phyloP scores from a whole-genome alignment of 2,888 invertebrate genomes.

The Pristionchus exspectatus region DNA sequence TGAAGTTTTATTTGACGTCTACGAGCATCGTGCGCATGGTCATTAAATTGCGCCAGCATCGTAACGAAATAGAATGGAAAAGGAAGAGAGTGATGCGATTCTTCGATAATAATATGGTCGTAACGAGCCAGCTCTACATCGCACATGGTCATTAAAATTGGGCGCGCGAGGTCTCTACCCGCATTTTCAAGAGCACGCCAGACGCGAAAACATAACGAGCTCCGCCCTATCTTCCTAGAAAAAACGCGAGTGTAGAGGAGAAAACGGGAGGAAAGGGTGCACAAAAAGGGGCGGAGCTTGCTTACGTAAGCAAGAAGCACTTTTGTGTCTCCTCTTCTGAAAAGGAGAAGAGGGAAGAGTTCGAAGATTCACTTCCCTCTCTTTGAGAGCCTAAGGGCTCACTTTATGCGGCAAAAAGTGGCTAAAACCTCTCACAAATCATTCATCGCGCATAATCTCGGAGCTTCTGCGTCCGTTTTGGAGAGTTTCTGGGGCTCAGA shows the following conservation, averaged over 20 bases:
- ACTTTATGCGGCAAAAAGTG: not conserved
- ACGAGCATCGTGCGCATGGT: too few species aligned
- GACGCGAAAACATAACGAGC: slow-evolving; percentile 32
- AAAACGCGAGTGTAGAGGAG: not conserved
- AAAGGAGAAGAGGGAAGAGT: not conserved
- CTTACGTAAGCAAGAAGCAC: slow-evolving; percentile 28
- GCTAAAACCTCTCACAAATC: slow-evolving; percentile 4
- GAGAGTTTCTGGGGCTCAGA: not conserved
- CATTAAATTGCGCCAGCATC: too few species aligned
- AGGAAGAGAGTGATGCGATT: too few species aligned
- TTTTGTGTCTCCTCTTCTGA: not conserved
- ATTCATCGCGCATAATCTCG: not conserved
- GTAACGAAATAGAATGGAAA: too few species aligned
- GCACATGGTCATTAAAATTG: too few species aligned
- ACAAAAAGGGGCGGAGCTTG: slow-evolving; percentile 23
- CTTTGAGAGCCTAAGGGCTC: not conserved
- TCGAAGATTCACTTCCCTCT: slow-evolving; percentile 32
- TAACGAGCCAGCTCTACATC: too few species aligned
- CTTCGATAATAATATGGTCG: too few species aligned
- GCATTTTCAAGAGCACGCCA: not conserved
- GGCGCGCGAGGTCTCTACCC: not conserved
- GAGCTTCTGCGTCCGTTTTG: not conserved
- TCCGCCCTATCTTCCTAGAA: slow-evolving; percentile 10
- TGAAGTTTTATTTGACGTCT: too few species aligned
- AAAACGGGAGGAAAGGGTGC: not conserved